A percentile compares a stretch with the other conserved stretches of the same genome.
phyloP scores from a whole-genome alignment of 1,140 invertebrate genomes.

The Babylonia areolata region DNA sequence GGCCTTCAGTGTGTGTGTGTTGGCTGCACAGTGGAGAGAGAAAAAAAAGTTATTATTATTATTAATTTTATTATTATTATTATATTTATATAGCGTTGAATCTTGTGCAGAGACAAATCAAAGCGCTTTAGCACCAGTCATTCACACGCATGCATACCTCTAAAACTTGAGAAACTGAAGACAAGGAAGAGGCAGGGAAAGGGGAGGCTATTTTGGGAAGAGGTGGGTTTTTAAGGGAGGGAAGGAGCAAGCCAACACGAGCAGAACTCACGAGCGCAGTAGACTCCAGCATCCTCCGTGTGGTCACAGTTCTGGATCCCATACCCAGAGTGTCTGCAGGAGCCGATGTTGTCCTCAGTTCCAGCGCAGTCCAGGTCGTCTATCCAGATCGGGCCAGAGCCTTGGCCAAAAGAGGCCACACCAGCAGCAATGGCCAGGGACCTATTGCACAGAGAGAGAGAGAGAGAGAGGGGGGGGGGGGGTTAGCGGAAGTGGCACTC shows the following conservation, averaged over 20 bases:
- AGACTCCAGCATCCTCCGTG: constrained; percentile 79
- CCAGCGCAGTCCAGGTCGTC: constrained; percentile 84
- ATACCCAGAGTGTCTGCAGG: constrained; percentile 86
- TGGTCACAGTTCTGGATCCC: constrained; percentile 83
- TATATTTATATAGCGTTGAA: too few species aligned
- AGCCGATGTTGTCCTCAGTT: constrained; percentile 81
- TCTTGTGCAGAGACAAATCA: too few species aligned
- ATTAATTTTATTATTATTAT: too few species aligned
- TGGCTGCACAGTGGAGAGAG: background rate
- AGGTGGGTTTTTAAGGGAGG: too few species aligned
- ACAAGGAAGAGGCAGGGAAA: too few species aligned
- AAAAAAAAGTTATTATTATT: too few species aligned
- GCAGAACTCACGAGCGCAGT: constrained; percentile 26
- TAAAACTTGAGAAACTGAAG: too few species aligned
- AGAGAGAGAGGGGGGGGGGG: background rate
- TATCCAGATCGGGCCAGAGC: constrained; percentile 78
- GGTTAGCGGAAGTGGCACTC: too few species aligned
- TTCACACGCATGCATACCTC: too few species aligned
- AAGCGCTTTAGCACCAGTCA: too few species aligned
- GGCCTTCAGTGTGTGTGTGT: background rate
- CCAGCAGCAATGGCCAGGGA: background rate
- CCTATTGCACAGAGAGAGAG: background rate
- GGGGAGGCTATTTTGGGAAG: too few species aligned
- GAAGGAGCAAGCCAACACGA: too few species aligned
- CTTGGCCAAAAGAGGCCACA: background rate